Percentiles rank a stretch among this genome's conserved stretches.
Conservation (phyloP, 2,797 vertebrate genomes). For the Cynodonichthys magdalenae region DNA sequence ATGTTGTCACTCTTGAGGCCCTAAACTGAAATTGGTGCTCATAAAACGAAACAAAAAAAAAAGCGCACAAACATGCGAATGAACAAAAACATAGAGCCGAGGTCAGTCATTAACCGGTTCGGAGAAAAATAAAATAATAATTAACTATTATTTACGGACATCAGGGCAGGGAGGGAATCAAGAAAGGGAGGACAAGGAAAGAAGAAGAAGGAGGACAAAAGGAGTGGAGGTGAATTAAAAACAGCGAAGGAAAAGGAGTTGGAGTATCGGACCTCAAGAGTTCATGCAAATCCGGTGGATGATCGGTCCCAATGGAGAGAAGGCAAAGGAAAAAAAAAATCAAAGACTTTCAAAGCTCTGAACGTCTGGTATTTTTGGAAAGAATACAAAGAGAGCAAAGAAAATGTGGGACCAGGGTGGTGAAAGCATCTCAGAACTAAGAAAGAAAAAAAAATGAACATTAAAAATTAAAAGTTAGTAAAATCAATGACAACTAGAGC, state of each 20-base stretch:
- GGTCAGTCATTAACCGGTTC: conserved; percentile 22
- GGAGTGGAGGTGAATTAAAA: conserved; percentile 2
- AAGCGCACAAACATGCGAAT: conserved; percentile 1
- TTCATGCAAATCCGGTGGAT: conserved; percentile 1
- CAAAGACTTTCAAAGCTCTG: neutral
- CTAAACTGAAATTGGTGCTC: conserved; percentile 14
- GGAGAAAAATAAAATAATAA: conserved; percentile 35
- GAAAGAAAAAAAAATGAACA: too few relatives aligned
- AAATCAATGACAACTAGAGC: neutral
- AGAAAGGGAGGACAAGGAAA: conserved; percentile 1
- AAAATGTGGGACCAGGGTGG: neutral
- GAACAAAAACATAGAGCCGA: neutral
- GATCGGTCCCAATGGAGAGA: neutral
- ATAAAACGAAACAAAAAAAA: conserved; percentile 17
- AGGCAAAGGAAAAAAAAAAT: neutral
- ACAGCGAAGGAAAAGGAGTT: conserved; percentile 6
- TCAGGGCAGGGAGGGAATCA: conserved; percentile 11
- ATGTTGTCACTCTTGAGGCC: conserved; percentile 19
- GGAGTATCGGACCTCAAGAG: neutral
- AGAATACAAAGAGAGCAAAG: neutral
- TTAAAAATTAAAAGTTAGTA: neutral
- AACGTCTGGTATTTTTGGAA: neutral
- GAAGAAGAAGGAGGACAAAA: neutral
- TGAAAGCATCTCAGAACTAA: neutral
- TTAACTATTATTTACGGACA: conserved; percentile 37